Conservation (phyloP, 2,888 invertebrate species). For the Troides oblongomaculatus region DNA sequence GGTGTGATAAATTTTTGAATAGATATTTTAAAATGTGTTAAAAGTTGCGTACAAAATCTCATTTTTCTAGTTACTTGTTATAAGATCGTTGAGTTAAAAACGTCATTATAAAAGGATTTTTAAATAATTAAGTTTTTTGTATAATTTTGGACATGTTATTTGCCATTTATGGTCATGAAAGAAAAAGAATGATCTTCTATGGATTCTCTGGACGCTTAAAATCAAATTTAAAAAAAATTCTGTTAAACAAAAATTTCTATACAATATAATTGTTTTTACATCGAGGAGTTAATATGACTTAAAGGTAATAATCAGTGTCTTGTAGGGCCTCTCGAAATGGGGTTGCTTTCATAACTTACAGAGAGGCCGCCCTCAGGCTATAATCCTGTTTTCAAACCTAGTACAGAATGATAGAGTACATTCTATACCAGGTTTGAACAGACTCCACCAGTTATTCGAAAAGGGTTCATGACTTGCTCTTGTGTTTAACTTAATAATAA, state of each 20-base stretch:
- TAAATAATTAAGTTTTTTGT: too few species aligned
- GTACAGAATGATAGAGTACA: neutral
- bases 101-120: too few species aligned
- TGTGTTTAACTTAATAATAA: neutral
- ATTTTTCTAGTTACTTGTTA: too few species aligned
- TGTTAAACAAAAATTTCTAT: neutral
- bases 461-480: neutral
- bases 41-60: too few species aligned
- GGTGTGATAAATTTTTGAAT: too few species aligned
- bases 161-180: too few species aligned
- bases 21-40: too few species aligned
- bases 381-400: constrained; percentile 26
- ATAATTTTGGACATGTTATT: too few species aligned
- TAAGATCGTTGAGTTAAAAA: too few species aligned
- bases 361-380: constrained; percentile 12
- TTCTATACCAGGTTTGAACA: neutral
- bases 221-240: too few species aligned
- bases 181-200: too few species aligned
- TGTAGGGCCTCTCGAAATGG: constrained; percentile 16
- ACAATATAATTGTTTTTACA: neutral
- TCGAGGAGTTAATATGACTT: constrained; percentile 8
- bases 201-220: too few species aligned
- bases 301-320: constrained; percentile 20
- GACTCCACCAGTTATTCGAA: constrained; percentile 8
- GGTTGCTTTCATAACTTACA: constrained; percentile 21